Evolutionary conservation across 2,113 vertebrate genomes (phyloP).

Genomic region (Pterocles gutturalis): DNA sequence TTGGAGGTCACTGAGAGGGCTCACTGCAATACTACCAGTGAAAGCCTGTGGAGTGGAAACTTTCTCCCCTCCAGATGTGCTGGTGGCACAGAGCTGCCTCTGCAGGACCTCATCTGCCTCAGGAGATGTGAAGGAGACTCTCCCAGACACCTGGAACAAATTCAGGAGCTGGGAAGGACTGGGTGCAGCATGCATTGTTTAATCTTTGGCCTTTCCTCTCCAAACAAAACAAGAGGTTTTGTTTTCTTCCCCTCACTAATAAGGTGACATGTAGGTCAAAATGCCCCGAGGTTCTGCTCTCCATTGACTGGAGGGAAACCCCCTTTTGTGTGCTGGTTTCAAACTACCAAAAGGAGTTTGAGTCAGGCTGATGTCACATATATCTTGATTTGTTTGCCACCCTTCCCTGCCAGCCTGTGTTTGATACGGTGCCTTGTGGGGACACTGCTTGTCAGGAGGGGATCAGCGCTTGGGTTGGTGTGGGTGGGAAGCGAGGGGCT

Average conservation of each 20-base stretch:
- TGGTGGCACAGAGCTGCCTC: not conserved
- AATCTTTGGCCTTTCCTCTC: not conserved
- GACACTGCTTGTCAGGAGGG: not conserved
- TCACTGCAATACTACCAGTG: not conserved
- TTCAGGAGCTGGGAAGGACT: not conserved
- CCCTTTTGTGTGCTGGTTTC: not conserved
- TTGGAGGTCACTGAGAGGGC: not conserved
- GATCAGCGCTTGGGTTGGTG: not conserved
- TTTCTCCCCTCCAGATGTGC: not conserved
- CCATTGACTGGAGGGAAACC: not conserved
- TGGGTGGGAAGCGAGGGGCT: not conserved
- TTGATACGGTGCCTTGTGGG: not conserved
- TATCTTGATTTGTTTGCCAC: not conserved
- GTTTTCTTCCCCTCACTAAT: not conserved
- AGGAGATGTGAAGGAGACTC: not conserved
- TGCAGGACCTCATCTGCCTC: not conserved
- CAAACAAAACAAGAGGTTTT: not conserved
- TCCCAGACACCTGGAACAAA: not conserved
- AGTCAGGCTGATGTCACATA: fast-evolving
- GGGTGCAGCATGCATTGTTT: not conserved
- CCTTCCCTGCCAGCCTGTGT: not conserved
- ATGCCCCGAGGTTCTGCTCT: not conserved
- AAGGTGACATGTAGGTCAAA: not conserved
- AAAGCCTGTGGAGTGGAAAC: not conserved
- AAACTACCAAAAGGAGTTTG: not conserved